Base-by-base conservation (phyloP, 2,113 vertebrate species). In the Sinocyclocheilus anshuiensis region DNA sequence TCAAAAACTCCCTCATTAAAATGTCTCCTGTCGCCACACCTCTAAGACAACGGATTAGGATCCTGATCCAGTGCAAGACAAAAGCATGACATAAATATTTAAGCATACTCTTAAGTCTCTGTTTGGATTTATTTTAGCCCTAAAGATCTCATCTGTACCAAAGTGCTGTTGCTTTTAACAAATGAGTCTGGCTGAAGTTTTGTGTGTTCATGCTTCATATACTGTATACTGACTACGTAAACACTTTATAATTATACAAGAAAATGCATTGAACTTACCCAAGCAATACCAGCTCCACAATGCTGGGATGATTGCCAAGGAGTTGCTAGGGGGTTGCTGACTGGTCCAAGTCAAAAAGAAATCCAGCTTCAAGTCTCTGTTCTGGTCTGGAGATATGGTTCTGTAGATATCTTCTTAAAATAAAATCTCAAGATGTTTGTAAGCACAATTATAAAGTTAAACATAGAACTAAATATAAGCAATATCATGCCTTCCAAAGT, bases 41-140 rank as follows among this genome's bases (percentile, higher is more conserved):
- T 81, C 61, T 67, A 81, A 81, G 42, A 45, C 79, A 18, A 24
- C 15, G 79, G 79, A 81, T 81, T 81, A 81, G 22, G 39, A 81
- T 45, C n/a, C 36, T 20, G 59, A 81, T 65, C 79, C 79, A 65
- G 39, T 11, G 59, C 4, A 4, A 67, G 79, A 81, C 13, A 48
- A 24, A 26, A 29, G 39, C 4, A 61, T 26, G n/a, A 45, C n/a
- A 81, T 67, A 65, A 81, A 81, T 81, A 81, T 80, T 63, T 26
- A 80, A 80, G 11, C 12, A n/a, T 24, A 22, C n/a, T 59, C 22
- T 59, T 4, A 42, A 63, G 22, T 33, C 20, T n/a, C 11, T 63
- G 33, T 80, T 61, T 24, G 29, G 13, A 81, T 45, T 65, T 26
- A 65, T 48, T 80, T 63, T 5, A 67, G 8, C 22, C 12, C 78